phyloP scores from a whole-genome alignment of 2,888 invertebrate genomes.

The Hypsopygia costalis region DNA sequence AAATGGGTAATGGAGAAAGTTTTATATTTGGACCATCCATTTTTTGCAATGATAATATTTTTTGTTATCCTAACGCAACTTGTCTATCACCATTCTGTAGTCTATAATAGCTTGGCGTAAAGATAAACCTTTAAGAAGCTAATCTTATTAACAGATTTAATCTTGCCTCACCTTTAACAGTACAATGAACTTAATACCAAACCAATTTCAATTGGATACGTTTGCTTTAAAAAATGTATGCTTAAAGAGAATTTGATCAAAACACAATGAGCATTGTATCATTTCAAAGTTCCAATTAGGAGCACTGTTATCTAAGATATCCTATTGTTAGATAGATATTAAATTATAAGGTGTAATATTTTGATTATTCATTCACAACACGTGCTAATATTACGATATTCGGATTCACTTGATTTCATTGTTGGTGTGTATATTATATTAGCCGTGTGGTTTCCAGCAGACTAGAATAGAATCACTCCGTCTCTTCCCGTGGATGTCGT shows the following conservation, averaged over 20 bases:
- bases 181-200: conserved; percentile 32
- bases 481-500: no score
- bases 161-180: conserved; percentile 23
- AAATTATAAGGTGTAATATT: not conserved
- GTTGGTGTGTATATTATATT: no score
- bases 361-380: no score
- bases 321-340: conserved; percentile 20
- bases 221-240: conserved; percentile 24
- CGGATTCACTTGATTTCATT: no score
- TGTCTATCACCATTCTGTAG: conserved; percentile 16
- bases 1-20: not conserved
- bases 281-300: conserved; percentile 30
- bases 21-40: not conserved
- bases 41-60: conserved; percentile 5
- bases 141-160: conserved; percentile 30
- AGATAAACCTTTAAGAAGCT: conserved; percentile 14
- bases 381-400: no score
- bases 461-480: no score
- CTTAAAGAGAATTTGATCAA: conserved; percentile 27
- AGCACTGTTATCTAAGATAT: conserved; percentile 33
- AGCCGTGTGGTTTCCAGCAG: no score
- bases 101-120: conserved; percentile 11
- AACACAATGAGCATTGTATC: conserved; percentile 33
- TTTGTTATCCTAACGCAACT: not conserved
- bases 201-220: conserved; percentile 29